Percentiles rank a stretch among this genome's conserved stretches.
Conservation (phyloP, 2,113 vertebrate genomes). For the Ochotona princeps region DNA sequence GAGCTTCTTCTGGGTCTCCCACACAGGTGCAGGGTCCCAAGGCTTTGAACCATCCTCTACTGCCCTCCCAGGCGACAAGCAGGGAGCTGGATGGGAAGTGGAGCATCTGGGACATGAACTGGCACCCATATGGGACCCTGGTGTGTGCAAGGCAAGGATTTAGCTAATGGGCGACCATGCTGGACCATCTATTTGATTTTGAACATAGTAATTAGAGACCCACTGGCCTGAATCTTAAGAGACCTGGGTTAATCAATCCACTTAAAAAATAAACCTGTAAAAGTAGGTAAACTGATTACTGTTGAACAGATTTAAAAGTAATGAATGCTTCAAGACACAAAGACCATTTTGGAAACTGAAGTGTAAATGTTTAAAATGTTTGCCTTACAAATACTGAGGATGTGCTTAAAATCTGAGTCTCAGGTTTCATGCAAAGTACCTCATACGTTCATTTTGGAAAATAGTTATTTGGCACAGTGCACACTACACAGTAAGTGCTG, state of each 20-base stretch:
- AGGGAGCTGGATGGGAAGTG: too few species aligned
- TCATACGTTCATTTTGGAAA: not conserved
- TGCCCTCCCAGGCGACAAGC: too few species aligned
- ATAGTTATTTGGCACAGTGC: not conserved
- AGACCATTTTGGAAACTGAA: conserved; percentile 21
- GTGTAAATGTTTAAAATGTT: not conserved
- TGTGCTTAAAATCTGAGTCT: not conserved
- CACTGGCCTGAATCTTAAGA: not conserved
- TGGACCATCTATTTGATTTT: not conserved
- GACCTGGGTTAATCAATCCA: not conserved
- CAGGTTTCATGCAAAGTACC: not conserved
- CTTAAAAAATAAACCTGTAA: not conserved
- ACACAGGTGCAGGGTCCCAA: too few species aligned
- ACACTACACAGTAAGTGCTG: not conserved
- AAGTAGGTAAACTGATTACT: not conserved
- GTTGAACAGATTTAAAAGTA: not conserved
- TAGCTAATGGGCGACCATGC: too few species aligned
- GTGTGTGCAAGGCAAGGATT: too few species aligned
- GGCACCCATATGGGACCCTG: too few species aligned
- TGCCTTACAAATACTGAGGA: not conserved
- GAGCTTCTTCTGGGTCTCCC: too few species aligned
- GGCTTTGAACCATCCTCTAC: too few species aligned
- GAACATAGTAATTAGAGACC: not conserved
- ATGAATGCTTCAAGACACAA: not conserved
- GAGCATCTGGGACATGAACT: too few species aligned